These are phyloP conservation scores for Perizoma affinitatum DNA, from an alignment of 2,888 invertebrate species.

Conservation along the genomic window DNA sequence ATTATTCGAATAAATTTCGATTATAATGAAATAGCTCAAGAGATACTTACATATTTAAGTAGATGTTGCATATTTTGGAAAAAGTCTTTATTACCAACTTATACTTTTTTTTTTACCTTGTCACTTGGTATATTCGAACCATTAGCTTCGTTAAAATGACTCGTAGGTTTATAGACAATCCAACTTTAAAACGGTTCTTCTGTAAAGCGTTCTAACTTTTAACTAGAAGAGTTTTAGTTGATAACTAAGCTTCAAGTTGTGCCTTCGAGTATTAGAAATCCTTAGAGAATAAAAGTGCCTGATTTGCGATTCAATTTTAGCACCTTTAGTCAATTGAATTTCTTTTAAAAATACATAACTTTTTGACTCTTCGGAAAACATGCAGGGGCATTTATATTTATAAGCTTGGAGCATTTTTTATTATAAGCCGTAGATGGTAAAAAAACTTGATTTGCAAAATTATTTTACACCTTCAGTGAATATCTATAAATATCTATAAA, in stretches of 20 bases:
- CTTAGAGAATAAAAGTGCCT: slow-evolving; percentile 15
- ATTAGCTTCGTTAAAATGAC: slow-evolving; percentile 46
- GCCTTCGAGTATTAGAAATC: slow-evolving; percentile 37
- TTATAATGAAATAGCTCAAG: neutral
- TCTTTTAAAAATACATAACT: too few species aligned
- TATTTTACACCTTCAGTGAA: too few species aligned
- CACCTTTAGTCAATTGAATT: too few species aligned
- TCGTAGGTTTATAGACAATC: slow-evolving; percentile 57
- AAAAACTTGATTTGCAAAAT: too few species aligned
- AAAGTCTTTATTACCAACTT: neutral
- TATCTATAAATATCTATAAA: too few species aligned
- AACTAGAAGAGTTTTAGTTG: slow-evolving; percentile 65
- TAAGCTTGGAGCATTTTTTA: too few species aligned
- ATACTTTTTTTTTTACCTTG: neutral
- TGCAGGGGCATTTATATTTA: too few species aligned
- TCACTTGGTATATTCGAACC: neutral
- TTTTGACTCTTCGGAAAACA: too few species aligned
- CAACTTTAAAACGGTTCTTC: slow-evolving; percentile 62
- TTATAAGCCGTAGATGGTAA: too few species aligned
- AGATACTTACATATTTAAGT: too few species aligned
- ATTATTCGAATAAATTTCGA: slow-evolving; percentile 1
- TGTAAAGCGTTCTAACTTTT: slow-evolving; percentile 58
- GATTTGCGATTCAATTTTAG: slow-evolving; percentile 5
- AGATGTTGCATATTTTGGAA: too few species aligned
- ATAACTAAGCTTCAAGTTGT: slow-evolving; percentile 43